Conservation (phyloP, 2,888 invertebrate species). For the Orchestes rusci region DNA sequence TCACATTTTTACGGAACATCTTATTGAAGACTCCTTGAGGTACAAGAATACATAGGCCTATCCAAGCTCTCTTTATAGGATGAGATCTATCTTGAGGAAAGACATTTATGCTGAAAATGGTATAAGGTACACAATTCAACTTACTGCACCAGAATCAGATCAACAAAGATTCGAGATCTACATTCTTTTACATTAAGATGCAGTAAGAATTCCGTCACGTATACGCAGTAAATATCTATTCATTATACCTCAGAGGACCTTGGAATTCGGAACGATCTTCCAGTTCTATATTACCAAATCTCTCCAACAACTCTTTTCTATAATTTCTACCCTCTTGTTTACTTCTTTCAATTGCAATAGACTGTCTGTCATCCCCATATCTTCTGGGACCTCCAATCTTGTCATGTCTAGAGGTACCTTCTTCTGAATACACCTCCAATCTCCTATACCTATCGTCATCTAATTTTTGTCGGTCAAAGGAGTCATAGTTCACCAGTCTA, state of each 20-base stretch:
- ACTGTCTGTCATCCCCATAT: constrained; percentile 28
- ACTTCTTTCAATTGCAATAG: constrained; percentile 27
- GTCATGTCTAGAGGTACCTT: constrained; percentile 17
- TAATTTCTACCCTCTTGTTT: constrained; percentile 42
- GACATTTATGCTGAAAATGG: too few species aligned
- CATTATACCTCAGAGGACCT: constrained; percentile 41
- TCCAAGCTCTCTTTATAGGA: too few species aligned
- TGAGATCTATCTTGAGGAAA: too few species aligned
- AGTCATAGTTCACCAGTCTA: constrained; percentile 22
- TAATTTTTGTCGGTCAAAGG: constrained; percentile 24
- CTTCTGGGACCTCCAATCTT: constrained; percentile 23
- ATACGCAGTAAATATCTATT: constrained; percentile 32
- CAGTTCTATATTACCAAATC: constrained; percentile 43
- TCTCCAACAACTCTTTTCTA: constrained; percentile 41
- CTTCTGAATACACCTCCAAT: constrained; percentile 14
- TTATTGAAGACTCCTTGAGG: constrained; percentile 40
- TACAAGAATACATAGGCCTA: constrained; percentile 2
- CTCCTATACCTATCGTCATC: constrained; percentile 26
- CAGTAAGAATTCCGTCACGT: too few species aligned
- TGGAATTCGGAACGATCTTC: constrained; percentile 41
- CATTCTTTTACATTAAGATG: too few species aligned
- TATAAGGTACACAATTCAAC: too few species aligned
- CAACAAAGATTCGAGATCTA: too few species aligned
- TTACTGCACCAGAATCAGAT: too few species aligned
- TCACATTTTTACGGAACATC: constrained; percentile 43